Conservation (phyloP, 2,797 vertebrate genomes). For the Eulemur albifrons region DNA sequence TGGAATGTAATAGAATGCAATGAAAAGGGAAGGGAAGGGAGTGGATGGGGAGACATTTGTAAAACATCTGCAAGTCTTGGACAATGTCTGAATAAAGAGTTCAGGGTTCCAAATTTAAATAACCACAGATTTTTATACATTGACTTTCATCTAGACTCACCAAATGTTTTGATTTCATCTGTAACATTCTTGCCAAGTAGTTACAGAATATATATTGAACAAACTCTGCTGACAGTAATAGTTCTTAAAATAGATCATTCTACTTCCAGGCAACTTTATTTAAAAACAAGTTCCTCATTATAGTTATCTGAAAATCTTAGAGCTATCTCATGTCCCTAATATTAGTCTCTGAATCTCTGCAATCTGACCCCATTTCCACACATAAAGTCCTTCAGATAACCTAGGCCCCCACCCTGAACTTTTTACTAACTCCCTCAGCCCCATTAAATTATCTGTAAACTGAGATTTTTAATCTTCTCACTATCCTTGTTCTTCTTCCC, state of each 20-base stretch:
- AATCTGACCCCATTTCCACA: not conserved
- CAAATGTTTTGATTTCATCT: not conserved
- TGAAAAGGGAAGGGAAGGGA: not conserved
- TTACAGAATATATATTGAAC: not conserved
- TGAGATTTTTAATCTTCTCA: not conserved
- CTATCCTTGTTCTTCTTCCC: not conserved
- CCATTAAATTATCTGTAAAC: not conserved
- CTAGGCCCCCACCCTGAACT: not conserved
- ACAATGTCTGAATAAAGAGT: not conserved
- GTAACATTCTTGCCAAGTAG: not conserved
- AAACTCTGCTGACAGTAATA: not conserved
- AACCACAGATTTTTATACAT: not conserved
- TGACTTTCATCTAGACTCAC: not conserved
- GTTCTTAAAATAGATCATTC: conserved; percentile 1
- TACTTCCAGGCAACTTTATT: not conserved
- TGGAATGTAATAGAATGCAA: not conserved
- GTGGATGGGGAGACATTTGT: not conserved
- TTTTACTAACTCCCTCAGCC: not conserved
- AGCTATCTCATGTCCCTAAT: not conserved
- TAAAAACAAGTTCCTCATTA: not conserved
- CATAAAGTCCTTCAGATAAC: not conserved
- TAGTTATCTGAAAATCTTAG: not conserved
- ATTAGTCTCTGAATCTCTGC: not conserved
- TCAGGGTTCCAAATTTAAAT: not conserved
- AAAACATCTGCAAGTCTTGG: not conserved